These are phyloP conservation scores for Aptenodytes patagonicus DNA, from an alignment of 2,113 vertebrate species.

Conservation along the genomic window DNA sequence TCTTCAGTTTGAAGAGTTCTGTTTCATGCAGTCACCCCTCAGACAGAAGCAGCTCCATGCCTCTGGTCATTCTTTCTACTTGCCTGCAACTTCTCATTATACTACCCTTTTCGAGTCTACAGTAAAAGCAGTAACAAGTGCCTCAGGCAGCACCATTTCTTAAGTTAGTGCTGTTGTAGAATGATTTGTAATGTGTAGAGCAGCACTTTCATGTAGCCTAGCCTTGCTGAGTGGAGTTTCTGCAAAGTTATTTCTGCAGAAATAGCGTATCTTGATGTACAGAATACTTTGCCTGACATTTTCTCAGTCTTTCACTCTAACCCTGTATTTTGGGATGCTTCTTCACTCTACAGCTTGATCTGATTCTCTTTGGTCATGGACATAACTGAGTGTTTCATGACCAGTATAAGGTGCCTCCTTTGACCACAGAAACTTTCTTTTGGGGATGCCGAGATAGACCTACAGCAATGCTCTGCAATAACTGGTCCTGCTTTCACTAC, in stretches of 20 bases:
- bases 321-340: not conserved
- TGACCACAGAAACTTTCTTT: not conserved
- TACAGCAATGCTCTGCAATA: not conserved
- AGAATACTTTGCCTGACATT: not conserved
- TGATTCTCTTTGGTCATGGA: not conserved
- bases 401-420: not conserved
- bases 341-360: not conserved
- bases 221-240: not conserved
- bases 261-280: not conserved
- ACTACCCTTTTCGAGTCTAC: not conserved
- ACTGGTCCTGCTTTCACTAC: not conserved
- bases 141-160: not conserved
- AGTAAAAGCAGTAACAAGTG: not conserved
- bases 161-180: not conserved
- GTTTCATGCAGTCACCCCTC: not conserved
- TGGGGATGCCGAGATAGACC: not conserved
- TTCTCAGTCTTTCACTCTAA: not conserved
- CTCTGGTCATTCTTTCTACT: not conserved
- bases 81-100: not conserved
- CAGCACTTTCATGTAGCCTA: not conserved
- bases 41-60: not conserved
- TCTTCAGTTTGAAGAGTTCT: not conserved
- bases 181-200: not conserved
- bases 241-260: not conserved
- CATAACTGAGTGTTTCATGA: not conserved